Conservation (phyloP, 2,113 vertebrate species). For the Rhinichthys klamathensis region DNA sequence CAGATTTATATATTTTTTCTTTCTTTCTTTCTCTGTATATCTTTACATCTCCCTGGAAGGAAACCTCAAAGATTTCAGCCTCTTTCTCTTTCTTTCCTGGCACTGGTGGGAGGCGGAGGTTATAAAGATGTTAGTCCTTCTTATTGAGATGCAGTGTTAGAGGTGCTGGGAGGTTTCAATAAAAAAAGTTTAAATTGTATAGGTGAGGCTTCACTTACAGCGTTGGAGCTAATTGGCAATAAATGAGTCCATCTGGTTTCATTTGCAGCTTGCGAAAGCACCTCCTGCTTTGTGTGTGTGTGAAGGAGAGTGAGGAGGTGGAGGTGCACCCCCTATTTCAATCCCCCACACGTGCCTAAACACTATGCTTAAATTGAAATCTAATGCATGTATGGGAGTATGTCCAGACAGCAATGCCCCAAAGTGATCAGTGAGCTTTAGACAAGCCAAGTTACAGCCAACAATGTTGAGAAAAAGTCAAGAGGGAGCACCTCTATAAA, state of each 20-base stretch:
- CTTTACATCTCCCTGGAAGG: neutral
- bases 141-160: constrained; percentile 56
- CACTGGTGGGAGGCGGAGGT: constrained; percentile 11
- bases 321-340: constrained; percentile 39
- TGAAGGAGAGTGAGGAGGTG: constrained; percentile 27
- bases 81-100: constrained; percentile 15
- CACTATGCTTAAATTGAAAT: constrained; percentile 22
- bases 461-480: constrained; percentile 2
- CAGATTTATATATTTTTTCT: too few species aligned
- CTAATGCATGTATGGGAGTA: constrained; percentile 31
- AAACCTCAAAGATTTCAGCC: neutral
- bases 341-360: constrained; percentile 40
- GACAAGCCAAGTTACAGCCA: constrained; percentile 4
- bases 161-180: constrained; percentile 62
- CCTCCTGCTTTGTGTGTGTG: too few species aligned
- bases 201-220: constrained; percentile 65
- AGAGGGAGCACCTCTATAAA: neutral
- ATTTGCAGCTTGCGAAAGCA: constrained; percentile 57
- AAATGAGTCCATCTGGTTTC: constrained; percentile 69
- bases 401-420: constrained; percentile 2
- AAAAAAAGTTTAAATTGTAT: constrained; percentile 60
- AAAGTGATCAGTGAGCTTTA: constrained; percentile 27
- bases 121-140: constrained; percentile 43
- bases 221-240: constrained; percentile 67
- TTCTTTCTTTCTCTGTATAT: neutral